Evolutionary conservation across 2,113 vertebrate genomes (phyloP).

Genomic region (Chloropsis hardwickii): DNA sequence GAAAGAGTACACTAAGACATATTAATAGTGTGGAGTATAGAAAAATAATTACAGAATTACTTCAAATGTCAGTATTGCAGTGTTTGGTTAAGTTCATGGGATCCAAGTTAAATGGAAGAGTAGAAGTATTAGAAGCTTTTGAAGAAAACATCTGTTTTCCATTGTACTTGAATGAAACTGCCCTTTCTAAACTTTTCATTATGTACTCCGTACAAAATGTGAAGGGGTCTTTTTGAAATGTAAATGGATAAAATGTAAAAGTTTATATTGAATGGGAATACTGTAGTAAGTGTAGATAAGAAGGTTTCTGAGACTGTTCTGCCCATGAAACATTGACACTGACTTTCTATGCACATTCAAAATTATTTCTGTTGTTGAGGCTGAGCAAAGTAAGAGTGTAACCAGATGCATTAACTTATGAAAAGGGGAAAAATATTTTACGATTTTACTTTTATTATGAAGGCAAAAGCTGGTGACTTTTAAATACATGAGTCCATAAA

Average conservation of each 20-base stretch:
- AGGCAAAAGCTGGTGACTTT: not conserved
- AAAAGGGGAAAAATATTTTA: not conserved
- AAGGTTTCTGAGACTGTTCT: not conserved
- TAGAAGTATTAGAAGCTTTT: not conserved
- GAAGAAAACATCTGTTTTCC: not conserved
- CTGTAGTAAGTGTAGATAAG: not conserved
- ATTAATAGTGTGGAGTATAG: not conserved
- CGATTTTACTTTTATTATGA: not conserved
- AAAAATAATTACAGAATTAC: not conserved
- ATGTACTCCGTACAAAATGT: not conserved
- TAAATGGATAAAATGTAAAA: not conserved
- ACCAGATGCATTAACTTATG: not conserved
- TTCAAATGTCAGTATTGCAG: not conserved
- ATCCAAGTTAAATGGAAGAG: not conserved
- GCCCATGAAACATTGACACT: not conserved
- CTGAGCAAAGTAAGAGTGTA: not conserved
- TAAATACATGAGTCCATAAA: not conserved
- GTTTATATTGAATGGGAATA: not conserved
- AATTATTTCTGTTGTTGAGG: not conserved
- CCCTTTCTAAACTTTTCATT: not conserved
- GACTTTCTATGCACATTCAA: not conserved
- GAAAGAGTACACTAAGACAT: not conserved
- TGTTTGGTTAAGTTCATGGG: not conserved
- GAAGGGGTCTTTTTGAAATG: not conserved
- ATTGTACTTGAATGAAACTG: not conserved